Conservation (phyloP, 1,140 invertebrate genomes). For the Meteorus sp. region DNA sequence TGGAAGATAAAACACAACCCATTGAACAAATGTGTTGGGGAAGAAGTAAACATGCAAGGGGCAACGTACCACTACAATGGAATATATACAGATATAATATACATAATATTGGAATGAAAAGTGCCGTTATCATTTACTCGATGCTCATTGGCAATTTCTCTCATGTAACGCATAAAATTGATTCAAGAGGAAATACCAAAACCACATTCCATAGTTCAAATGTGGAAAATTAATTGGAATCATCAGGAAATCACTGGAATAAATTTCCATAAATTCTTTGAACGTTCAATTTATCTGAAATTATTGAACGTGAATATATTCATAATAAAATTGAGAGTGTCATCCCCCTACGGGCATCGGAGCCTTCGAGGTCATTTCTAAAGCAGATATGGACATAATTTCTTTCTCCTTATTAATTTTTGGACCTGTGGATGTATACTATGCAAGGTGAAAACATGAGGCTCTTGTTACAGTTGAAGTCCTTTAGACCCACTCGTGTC, state of each 20-base stretch:
- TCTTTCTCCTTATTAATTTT: no score
- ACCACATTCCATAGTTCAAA: background rate
- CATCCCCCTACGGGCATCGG: background rate
- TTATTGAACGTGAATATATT: no score
- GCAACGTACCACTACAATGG: no score
- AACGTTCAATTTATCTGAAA: no score
- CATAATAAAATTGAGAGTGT: background rate
- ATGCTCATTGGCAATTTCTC: background rate
- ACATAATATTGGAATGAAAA: background rate
- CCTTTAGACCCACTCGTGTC: no score
- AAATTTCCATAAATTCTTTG: background rate
- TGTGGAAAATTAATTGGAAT: background rate
- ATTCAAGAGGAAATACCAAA: slow-evolving; percentile 7
- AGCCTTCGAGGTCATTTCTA: background rate
- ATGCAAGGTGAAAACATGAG: slow-evolving; percentile 11
- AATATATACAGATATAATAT: background rate
- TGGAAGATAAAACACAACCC: no score
- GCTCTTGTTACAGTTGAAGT: no score
- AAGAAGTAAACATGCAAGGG: no score
- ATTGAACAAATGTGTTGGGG: no score
- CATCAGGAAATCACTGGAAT: background rate
- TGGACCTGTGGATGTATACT: no score
- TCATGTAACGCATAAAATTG: background rate
- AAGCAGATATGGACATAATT: background rate
- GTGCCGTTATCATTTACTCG: background rate